Conservation (phyloP, 2,113 vertebrate genomes). For the Psilopsiagon aymara region DNA sequence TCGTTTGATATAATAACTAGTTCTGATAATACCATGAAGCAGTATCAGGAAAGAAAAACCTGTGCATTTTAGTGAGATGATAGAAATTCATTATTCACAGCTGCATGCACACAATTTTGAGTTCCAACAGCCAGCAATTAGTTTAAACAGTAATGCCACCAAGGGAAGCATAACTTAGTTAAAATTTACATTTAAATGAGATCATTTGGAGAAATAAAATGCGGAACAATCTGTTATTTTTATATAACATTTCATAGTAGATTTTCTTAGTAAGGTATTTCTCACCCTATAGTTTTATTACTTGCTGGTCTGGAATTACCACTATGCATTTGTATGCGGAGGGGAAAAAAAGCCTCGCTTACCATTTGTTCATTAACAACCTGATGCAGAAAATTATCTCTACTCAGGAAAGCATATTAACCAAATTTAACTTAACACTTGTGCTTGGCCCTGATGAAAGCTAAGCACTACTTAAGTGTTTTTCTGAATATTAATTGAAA, state of each 20-base stretch:
- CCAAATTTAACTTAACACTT: background rate
- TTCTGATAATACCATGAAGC: background rate
- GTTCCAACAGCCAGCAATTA: slow-evolving; percentile 69
- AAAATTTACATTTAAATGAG: slow-evolving; percentile 75
- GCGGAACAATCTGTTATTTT: slow-evolving; percentile 67
- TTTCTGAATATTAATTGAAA: slow-evolving; percentile 13
- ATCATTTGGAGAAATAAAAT: slow-evolving; percentile 69
- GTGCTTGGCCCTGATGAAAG: background rate
- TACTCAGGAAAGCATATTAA: slow-evolving; percentile 39
- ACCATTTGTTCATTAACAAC: slow-evolving; percentile 41
- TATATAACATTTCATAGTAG: slow-evolving; percentile 46
- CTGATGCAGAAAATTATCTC: slow-evolving; percentile 53
- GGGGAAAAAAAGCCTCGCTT: background rate
- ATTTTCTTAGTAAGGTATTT: slow-evolving; percentile 52
- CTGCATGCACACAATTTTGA: slow-evolving; percentile 61
- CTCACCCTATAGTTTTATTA: slow-evolving; percentile 51
- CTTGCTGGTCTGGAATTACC: slow-evolving; percentile 18
- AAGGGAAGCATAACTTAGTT: slow-evolving; percentile 68
- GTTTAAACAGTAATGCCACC: slow-evolving; percentile 67
- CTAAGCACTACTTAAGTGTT: background rate
- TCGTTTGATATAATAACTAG: background rate
- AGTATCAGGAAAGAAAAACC: slow-evolving; percentile 17
- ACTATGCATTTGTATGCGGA: background rate
- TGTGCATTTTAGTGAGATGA: background rate
- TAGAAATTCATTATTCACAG: slow-evolving; percentile 61